These are phyloP conservation scores for Archips crataeganus DNA, from an alignment of 2,888 invertebrate genomes.

Conservation along the genomic window DNA sequence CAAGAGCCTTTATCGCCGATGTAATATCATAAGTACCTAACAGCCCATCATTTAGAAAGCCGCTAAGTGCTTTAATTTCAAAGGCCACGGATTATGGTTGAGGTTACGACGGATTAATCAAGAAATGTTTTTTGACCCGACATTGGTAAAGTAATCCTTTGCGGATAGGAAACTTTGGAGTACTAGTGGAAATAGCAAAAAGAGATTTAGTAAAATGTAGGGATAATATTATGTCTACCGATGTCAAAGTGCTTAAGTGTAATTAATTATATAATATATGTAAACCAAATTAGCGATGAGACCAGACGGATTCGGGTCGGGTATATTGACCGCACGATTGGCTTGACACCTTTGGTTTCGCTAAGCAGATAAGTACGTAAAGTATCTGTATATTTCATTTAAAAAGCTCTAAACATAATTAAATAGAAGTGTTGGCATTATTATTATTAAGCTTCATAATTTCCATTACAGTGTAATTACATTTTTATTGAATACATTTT, in stretches of 20 bases:
- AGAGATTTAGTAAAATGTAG: background rate
- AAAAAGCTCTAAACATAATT: no score
- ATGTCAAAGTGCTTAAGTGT: background rate
- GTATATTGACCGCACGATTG: background rate
- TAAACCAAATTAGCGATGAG: background rate
- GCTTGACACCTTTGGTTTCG: background rate
- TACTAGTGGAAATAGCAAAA: background rate
- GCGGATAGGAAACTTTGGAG: conserved; percentile 13
- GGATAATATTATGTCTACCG: background rate
- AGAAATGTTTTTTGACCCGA: conserved; percentile 41
- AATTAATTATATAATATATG: background rate
- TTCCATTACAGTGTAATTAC: no score
- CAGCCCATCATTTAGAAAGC: conserved; percentile 42
- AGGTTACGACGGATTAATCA: conserved; percentile 43
- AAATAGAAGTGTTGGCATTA: no score
- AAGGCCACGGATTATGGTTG: conserved; percentile 41
- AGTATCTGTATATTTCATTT: no score
- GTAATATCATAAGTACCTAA: conserved; percentile 39
- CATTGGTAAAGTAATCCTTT: conserved; percentile 17
- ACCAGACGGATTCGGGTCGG: background rate
- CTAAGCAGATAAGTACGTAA: no score
- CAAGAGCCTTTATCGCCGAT: conserved; percentile 22
- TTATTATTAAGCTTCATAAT: no score
- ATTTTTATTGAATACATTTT: no score
- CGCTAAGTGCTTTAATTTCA: conserved; percentile 45